phyloP scores from a whole-genome alignment of 2,797 vertebrate species.

The Rhyacichthys aspro region DNA sequence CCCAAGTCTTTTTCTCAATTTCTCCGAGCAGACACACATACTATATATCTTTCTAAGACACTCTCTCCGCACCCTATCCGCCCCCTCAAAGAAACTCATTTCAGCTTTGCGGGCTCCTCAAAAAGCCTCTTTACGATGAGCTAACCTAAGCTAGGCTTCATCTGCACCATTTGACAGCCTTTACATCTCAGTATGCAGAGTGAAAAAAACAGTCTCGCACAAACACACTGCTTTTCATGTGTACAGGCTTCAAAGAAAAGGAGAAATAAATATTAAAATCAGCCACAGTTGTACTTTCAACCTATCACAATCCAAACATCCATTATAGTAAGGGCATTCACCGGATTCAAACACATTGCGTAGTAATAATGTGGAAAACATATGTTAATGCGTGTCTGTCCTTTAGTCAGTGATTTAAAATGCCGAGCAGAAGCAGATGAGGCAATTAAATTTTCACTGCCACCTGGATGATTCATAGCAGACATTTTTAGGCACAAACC shows the following conservation, averaged over 20 bases:
- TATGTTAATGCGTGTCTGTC: slow-evolving; percentile 58
- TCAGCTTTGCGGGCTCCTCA: slow-evolving; percentile 72
- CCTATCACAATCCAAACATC: slow-evolving; percentile 53
- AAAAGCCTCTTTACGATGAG: slow-evolving; percentile 77
- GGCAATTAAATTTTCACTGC: slow-evolving; percentile 61
- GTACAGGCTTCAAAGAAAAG: slow-evolving; percentile 55
- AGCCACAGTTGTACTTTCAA: slow-evolving; percentile 36
- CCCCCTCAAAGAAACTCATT: slow-evolving; percentile 79
- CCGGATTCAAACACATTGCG: slow-evolving; percentile 48
- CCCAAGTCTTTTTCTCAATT: slow-evolving; percentile 64
- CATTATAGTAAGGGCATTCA: slow-evolving; percentile 33
- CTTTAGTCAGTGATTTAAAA: slow-evolving; percentile 66
- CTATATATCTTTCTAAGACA: slow-evolving; percentile 71
- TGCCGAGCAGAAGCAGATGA: slow-evolving; percentile 55
- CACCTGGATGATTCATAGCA: slow-evolving; percentile 66
- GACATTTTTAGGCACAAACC: slow-evolving; percentile 55
- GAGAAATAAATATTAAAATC: slow-evolving; percentile 23
- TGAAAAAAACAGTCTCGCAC: slow-evolving; percentile 15
- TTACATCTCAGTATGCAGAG: slow-evolving; percentile 70
- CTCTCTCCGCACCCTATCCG: slow-evolving; percentile 51
- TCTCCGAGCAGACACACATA: slow-evolving; percentile 47
- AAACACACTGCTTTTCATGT: slow-evolving; percentile 42
- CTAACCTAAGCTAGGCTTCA: slow-evolving; percentile 75
- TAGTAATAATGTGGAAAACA: slow-evolving; percentile 57
- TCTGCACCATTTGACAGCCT: slow-evolving; percentile 76